phyloP scores from a whole-genome alignment of 2,888 invertebrate genomes.

The Alentia gelatinosa region DNA sequence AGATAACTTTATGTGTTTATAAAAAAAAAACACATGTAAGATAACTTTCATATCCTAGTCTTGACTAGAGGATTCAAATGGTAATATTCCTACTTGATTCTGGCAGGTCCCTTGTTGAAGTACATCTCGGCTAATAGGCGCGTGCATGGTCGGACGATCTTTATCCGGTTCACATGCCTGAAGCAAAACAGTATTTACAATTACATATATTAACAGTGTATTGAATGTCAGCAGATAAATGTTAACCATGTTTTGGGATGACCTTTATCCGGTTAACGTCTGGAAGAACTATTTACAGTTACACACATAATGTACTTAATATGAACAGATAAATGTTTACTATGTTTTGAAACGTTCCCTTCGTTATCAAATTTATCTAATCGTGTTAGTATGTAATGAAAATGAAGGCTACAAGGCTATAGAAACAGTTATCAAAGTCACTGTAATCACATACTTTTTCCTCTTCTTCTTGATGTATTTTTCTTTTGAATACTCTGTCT shows the following conservation, averaged over 20 bases:
- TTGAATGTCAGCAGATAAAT: background rate
- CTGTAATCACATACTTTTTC: slow-evolving; percentile 88
- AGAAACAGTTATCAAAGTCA: background rate
- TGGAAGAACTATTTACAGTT: background rate
- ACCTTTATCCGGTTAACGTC: background rate
- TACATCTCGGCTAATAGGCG: slow-evolving; percentile 91
- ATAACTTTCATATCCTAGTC: too few relatives aligned
- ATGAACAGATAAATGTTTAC: background rate
- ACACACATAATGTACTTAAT: background rate
- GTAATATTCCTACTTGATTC: slow-evolving; percentile 77
- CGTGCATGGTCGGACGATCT: slow-evolving; percentile 88
- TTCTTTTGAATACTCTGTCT: slow-evolving; percentile 93
- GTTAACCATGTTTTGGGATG: background rate
- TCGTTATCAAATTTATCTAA: background rate
- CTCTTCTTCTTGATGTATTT: slow-evolving; percentile 97
- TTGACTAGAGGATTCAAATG: background rate
- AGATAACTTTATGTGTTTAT: background rate
- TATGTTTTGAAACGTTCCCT: background rate
- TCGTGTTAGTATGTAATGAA: background rate
- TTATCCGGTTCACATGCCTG: slow-evolving; percentile 76
- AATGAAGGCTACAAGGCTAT: background rate
- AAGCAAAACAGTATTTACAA: slow-evolving; percentile 36
- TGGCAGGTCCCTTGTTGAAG: slow-evolving; percentile 87
- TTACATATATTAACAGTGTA: background rate
- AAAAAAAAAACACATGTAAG: background rate